phyloP scores from a whole-genome alignment of 1,140 invertebrate species.

The Drosophila varians region DNA sequence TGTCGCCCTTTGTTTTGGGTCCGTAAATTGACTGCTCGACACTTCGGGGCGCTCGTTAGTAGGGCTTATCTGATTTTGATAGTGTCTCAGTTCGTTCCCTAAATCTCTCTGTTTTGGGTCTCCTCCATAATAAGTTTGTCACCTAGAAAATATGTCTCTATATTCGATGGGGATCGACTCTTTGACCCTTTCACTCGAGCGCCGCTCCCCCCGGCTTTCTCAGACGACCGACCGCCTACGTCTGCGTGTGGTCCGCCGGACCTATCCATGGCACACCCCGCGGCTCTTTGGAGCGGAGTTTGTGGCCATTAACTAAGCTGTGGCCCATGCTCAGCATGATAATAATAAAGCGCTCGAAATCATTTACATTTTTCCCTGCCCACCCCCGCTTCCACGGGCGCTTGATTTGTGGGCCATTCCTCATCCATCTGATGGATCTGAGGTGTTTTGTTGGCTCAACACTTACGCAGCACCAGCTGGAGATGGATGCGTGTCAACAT shows the following conservation, averaged over 20 bases:
- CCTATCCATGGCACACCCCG: constrained; percentile 42
- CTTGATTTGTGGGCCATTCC: constrained; percentile 45
- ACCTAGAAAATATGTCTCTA: constrained; percentile 80
- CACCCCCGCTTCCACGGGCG: constrained; percentile 8
- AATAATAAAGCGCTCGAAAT: constrained; percentile 70
- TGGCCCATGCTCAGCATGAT: constrained; percentile 61
- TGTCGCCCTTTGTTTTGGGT: constrained; percentile 76
- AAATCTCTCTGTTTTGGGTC: constrained; percentile 19
- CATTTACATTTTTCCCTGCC: constrained; percentile 63
- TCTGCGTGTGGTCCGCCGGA: constrained; percentile 60
- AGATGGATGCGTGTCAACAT: constrained; percentile 25
- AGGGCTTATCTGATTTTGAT: constrained; percentile 73
- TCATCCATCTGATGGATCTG: constrained; percentile 19
- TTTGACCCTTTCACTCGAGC: constrained; percentile 71
- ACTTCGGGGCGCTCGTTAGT: constrained; percentile 67
- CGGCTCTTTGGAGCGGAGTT: constrained; percentile 57
- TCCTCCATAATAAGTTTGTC: constrained; percentile 79
- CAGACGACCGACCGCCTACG: constrained; percentile 18
- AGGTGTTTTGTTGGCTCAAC: constrained; percentile 30
- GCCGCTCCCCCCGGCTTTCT: constrained; percentile 31
- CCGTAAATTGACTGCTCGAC: constrained; percentile 78
- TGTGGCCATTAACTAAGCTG: constrained; percentile 68
- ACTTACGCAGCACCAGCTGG: constrained; percentile 19
- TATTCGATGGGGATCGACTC: constrained; percentile 17
- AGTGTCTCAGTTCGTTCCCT: constrained; percentile 64